Conservation (phyloP, 1,140 invertebrate species). For the Paralvinella palmiformis region DNA sequence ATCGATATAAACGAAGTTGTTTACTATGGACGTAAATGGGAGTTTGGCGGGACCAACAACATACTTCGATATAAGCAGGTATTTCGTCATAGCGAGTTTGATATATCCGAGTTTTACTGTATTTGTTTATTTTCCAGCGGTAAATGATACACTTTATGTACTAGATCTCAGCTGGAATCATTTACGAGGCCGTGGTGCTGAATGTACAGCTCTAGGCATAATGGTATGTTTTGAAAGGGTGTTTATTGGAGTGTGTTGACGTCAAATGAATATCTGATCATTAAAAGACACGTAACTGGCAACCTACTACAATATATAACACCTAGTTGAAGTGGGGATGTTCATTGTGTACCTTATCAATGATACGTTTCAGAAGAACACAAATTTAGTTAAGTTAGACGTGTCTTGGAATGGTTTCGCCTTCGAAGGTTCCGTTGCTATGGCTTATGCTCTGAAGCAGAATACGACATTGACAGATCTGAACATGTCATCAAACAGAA, state of each 20-base stretch:
- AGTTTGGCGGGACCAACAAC: too few relatives aligned
- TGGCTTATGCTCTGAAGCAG: slow-evolving; percentile 27
- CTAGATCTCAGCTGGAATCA: slow-evolving; percentile 10
- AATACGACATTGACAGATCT: slow-evolving; percentile 32
- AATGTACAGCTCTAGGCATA: too few relatives aligned
- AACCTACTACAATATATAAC: not conserved
- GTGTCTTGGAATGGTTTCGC: slow-evolving; percentile 44
- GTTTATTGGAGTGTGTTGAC: too few relatives aligned
- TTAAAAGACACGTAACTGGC: not conserved
- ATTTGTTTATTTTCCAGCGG: not conserved
- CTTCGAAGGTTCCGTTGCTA: slow-evolving; percentile 37
- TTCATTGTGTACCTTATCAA: too few relatives aligned
- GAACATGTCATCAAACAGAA: slow-evolving; percentile 37
- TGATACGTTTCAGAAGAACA: slow-evolving; percentile 2
- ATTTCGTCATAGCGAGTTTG: not conserved
- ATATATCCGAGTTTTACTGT: not conserved
- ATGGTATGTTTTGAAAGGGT: too few relatives aligned
- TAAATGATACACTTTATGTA: not conserved
- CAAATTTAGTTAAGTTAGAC: slow-evolving; percentile 19
- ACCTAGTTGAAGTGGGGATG: not conserved
- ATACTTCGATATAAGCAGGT: too few relatives aligned
- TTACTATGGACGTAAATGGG: too few relatives aligned
- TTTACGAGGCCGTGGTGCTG: not conserved
- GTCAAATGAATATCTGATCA: not conserved
- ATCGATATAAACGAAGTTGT: too few relatives aligned